Percentiles rank a stretch among this genome's conserved stretches.
Conservation (phyloP, 2,888 invertebrate species). For the Archaeoteleia sp. region DNA sequence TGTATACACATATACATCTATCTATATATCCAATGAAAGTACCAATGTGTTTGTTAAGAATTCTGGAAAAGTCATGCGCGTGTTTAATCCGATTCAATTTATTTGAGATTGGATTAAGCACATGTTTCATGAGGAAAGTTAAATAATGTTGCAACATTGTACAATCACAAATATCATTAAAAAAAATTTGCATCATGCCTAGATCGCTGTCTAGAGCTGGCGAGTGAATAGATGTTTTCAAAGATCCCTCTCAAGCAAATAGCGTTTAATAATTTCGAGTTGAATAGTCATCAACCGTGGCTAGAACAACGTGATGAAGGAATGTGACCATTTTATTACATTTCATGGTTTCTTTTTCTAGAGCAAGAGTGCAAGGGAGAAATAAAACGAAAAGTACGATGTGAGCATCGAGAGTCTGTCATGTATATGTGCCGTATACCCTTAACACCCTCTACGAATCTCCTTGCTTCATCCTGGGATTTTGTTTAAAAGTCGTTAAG, state of each 20-base stretch:
- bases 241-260: constrained; percentile 8
- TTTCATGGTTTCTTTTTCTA: constrained; percentile 13
- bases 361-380: neutral
- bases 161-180: constrained; percentile 29
- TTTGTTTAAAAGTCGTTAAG: neutral
- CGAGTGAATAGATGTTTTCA: constrained; percentile 30
- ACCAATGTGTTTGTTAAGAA: constrained; percentile 34
- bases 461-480: constrained; percentile 5
- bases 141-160: constrained; percentile 17
- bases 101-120: constrained; percentile 18
- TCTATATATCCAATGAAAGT: constrained; percentile 38
- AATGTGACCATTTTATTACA: constrained; percentile 11
- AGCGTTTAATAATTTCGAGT: constrained; percentile 5
- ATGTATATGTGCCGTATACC: constrained; percentile 4
- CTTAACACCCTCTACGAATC: constrained; percentile 11
- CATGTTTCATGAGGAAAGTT: constrained; percentile 8
- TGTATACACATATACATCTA: constrained; percentile 29
- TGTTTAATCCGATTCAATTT: constrained; percentile 17
- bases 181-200: constrained; percentile 34
- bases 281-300: constrained; percentile 11
- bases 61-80: constrained; percentile 11
- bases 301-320: constrained; percentile 3
- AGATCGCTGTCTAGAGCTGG: constrained; percentile 40
- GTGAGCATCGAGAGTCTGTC: constrained; percentile 4
- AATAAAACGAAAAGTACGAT: constrained; percentile 17